Base-by-base conservation (phyloP, 2,797 vertebrate genomes). In the Alcedo quadribrachys region DNA sequence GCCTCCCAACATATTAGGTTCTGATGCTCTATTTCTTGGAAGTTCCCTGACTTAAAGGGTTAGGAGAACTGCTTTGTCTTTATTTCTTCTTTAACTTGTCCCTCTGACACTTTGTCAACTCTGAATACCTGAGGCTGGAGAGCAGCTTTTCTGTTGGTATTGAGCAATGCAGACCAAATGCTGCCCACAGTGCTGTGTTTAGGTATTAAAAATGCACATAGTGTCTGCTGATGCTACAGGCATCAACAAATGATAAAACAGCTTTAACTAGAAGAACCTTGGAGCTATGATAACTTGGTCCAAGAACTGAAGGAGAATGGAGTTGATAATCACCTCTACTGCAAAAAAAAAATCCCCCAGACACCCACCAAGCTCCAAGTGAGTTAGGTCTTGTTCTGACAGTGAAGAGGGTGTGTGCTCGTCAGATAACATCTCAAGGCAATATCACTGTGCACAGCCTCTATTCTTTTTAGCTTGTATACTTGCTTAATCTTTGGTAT, bases 351-450 rank as follows among this genome's bases (percentile, higher is more conserved):
- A 37, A n/a, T 81, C 55, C 84, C 86, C 65, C 71, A 83, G 81
- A 94, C 76, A 55, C 87, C 84, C 91, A 94, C 85, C 61, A 63
- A 92, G 85, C 50, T 55, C 35, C 46, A 63, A 60, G 82, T 84
- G 81, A 88, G 61, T 86, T 89, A 37, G n/a, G 40, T 94, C 95
- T 89, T 96, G 94, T 96, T 90, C 91, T 93, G 69, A 81, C 92
- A 81, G 91, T 90, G 94, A 55, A 10, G 73, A 96, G 81, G 94
- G 95, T 69, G 93, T 95, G 90, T 92, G 8, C 55, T 69, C 16
- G 81, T 53, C 8, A 70, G 96, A 96, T 96, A 94, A 87, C 20
- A 95, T 96, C 94, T 93, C 76, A 20, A 21, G 55, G 61, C 15
- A 15, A 4, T 88, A 93, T 71, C 20, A 12, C 69, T 70, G 62